Percentiles rank a stretch among this genome's conserved stretches.
These are phyloP conservation scores for Condylura cristata DNA, from an alignment of 2,113 vertebrate species.

Conservation along the genomic window DNA sequence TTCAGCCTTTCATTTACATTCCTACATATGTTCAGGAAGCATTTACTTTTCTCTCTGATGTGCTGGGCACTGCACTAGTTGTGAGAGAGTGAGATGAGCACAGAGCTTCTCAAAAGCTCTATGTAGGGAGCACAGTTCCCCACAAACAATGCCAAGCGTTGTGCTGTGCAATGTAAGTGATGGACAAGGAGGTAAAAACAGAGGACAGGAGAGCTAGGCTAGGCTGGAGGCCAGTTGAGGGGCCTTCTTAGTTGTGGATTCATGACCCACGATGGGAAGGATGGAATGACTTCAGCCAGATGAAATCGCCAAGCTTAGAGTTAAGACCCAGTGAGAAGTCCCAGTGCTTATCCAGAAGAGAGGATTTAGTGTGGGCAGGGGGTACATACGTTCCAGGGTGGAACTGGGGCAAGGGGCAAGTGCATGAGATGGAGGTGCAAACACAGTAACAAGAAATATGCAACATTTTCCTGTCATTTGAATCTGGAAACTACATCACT, in stretches of 20 bases:
- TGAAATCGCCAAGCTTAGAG: not conserved
- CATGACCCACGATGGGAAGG: not conserved
- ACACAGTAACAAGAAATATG: not conserved
- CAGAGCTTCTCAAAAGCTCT: accelerated
- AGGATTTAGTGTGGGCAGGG: too few relatives aligned
- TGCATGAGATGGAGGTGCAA: too few relatives aligned
- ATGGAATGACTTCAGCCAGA: not conserved
- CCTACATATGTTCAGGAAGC: not conserved
- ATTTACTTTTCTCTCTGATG: not conserved
- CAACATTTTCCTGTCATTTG: not conserved
- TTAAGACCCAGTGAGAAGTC: not conserved
- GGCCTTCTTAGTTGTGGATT: not conserved
- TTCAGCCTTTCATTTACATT: not conserved
- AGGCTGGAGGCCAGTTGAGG: not conserved
- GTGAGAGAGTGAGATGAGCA: not conserved
- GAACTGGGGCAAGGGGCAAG: not conserved
- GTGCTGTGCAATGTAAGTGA: not conserved
- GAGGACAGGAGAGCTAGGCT: accelerated
- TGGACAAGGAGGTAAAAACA: not conserved
- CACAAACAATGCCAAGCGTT: too few relatives aligned
- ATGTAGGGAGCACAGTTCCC: accelerated
- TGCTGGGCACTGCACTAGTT: not conserved
- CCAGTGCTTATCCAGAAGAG: accelerated
- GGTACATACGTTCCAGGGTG: not conserved
- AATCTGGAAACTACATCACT: not conserved